Evolutionary conservation across 2,113 vertebrate species (phyloP), one percentile per base, ranked within the genome.

Genomic region (Petroica traversi): DNA sequence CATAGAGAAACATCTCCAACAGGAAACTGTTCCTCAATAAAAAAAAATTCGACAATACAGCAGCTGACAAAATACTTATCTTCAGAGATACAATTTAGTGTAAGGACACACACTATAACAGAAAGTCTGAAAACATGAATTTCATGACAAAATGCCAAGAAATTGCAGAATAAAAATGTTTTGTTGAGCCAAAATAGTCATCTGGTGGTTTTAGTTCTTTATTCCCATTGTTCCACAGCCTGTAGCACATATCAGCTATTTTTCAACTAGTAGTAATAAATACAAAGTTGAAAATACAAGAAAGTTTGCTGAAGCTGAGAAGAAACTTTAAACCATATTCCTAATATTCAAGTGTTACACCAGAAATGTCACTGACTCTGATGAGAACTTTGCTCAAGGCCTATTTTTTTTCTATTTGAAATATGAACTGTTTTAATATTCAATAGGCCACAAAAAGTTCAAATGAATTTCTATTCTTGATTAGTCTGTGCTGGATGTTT

Each of bases 391-490:
- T 2, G 5, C 76, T 89, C 68, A 84, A 67, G 76, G 55, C 57
- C 77, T 62, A 34, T 52, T 83, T 83, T 83, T 88, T 82, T 90
- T 8, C 48, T 63, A 51, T 81, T 89, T 89, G 40, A 95, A 96
- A 92, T 91, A 92, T 38, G 64, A 86, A 85, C 89, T 54, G 3
- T 54, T 92, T 93, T 94, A 93, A 94, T 94, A 95, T 96, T 95
- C 89, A 96, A 72, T 61, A 89, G 52, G 80, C 48, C 22, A 81
- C 40, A 81, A n/a, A 82, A 92, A 92, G 61, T 95, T 92, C 92
- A 88, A 96, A 95, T 93, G 13, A 91, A 92, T 95, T 93, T 93
- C 89, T 93, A 72, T 81, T 92, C 85, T 89, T 93, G 88, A 87
- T 95, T 92, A 92, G 92, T 63, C 40, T 64, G 55, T 52, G 45